phyloP scores from a whole-genome alignment of 1,140 invertebrate genomes.

The Bombus superbus region DNA sequence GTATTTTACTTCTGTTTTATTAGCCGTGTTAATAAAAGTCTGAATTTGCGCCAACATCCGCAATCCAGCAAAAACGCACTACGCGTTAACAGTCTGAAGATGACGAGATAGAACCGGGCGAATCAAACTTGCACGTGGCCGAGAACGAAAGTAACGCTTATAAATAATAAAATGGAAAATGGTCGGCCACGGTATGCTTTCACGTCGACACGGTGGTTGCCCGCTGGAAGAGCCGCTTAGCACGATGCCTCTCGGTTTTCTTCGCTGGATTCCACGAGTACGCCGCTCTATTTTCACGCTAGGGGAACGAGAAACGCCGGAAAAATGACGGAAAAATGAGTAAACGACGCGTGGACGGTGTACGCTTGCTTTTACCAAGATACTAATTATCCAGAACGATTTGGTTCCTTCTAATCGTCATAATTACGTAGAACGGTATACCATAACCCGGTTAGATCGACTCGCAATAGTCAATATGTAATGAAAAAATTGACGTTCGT shows the following conservation, averaged over 20 bases:
- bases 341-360: background rate
- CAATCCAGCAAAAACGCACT: background rate
- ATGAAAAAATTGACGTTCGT: no score
- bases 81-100: background rate
- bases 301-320: background rate
- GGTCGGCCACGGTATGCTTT: conserved; percentile 65
- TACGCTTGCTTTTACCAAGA: no score
- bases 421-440: no score
- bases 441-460: no score
- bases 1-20: no score
- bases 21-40: background rate
- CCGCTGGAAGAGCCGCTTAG: background rate
- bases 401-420: no score
- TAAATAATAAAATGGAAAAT: conserved; percentile 67
- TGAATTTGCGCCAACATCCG: background rate
- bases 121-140: background rate
- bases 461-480: no score
- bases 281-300: background rate
- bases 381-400: no score
- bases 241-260: conserved; percentile 5
- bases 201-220: conserved; percentile 63
- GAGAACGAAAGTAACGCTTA: conserved; percentile 58
- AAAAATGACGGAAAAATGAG: background rate
- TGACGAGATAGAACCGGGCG: no score
- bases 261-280: background rate